Evolutionary conservation across 2,888 invertebrate genomes (phyloP), one percentile per base, ranked within the genome.

Genomic region (Melanotus villosus): DNA sequence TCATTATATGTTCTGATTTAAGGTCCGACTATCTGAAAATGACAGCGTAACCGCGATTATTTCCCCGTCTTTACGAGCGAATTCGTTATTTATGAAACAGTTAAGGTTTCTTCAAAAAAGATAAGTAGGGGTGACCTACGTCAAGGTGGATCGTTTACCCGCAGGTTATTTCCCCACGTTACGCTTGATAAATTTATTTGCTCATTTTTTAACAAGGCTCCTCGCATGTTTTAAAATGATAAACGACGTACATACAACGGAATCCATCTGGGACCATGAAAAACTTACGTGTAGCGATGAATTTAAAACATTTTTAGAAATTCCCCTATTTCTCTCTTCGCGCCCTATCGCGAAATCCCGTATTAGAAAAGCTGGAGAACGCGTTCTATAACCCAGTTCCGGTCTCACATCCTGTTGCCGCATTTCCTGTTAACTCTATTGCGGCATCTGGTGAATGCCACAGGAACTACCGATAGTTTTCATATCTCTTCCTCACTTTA

Each of bases 221-320:
- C 43, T 32, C 45, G 60, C 45, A 36, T 60, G 60, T 60, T 60
- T 30, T 32, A 50, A 60, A 32, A 60, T 60, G 60, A 60, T 50
- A 50, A 60, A 60, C 18, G 52, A 52, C 45, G 60, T 34, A 34
- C 36, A 26, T 19, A 43, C 58, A 23, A 16, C 21, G 23, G 26
- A 59, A 47, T 19, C 32, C 60, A 36, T 47, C 60, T 50, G 60
- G 47, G 52, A 19, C 52, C 16, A 43, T 47, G 47, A 47, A 47
- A 47, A 47, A 47, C 23, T 30, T 45, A 18, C 43, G 26, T 30
- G 26, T 7, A 14, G 23, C 23, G 47, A 3, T 47, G 47, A 47
- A 47, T 47, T 47, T 45, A 26, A 43, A 59, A 45, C 30, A 45
- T 23, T 41, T 59, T 32, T 36, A 30, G 41, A 7, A 34, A 12